Base-by-base conservation (phyloP, 1,140 invertebrate species). In the Drosophila jambulina region DNA sequence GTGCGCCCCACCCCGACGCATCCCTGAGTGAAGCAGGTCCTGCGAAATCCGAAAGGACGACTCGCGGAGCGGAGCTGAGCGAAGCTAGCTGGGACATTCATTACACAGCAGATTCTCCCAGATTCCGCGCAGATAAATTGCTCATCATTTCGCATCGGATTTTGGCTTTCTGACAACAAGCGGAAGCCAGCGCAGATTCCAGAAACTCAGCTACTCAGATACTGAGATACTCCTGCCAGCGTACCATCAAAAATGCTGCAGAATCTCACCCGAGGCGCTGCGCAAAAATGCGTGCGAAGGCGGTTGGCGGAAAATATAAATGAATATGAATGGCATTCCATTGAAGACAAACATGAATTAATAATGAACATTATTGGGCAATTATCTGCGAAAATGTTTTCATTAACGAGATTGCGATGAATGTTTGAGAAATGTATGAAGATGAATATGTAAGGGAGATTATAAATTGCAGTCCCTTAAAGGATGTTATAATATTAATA, bases 81-180 rank as follows among this genome's bases (percentile, higher is more conserved):
- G 27, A 19, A 49, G 53, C 67, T 78, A 81, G 78, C 68, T 65
- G 78, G 59, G 62, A 65, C 85, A 88, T 88, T 90, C 85, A 88
- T 88, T 88, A 88, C 81, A 64, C 78, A 90, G 85, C 81, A 90
- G 78, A 90, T 90, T 84, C 71, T 75, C 51, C 78, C 74, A 90
- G 85, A 88, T 88, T 90, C 77, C 61, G 69, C 51, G 51, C 45
- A 81, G 85, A 88, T 88, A 90, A 88, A 88, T 88, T 85, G 85
- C 85, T 90, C 88, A 90, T 90, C 85, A 88, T 88, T 90, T 86
- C 82, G 42, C 82, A 81, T 81, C 82, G 82, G 49, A 51, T 85
- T 85, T 80, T 68, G 63, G 75, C 74, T 77, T 78, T 78, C 64
- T 77, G 63, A 43, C 74, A 76, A 62, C 58, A 45, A 64, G 61